Conservation (phyloP, 2,113 vertebrate species). For the Dicrurus megarhynchus region DNA sequence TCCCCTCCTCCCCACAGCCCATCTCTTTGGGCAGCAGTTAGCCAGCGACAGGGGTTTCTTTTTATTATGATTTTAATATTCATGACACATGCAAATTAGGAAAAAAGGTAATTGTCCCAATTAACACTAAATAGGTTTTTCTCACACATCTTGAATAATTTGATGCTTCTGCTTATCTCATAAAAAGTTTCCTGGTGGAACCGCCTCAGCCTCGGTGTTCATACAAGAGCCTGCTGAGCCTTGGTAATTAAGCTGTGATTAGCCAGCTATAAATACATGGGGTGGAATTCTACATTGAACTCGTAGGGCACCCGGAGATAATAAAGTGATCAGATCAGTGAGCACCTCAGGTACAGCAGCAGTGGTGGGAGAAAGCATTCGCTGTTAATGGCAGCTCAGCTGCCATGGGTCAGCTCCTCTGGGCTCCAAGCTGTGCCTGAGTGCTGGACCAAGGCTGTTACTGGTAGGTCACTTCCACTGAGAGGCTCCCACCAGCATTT, state of each 20-base stretch:
- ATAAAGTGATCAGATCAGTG: background rate
- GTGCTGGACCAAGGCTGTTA: accelerated
- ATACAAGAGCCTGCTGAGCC: slow-evolving; percentile 65
- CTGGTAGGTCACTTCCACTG: accelerated
- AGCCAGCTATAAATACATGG: slow-evolving; percentile 66
- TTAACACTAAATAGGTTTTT: slow-evolving; percentile 62
- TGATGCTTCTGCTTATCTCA: slow-evolving; percentile 71
- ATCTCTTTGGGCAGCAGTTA: background rate
- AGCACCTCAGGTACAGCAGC: background rate
- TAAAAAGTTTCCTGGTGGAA: slow-evolving; percentile 75
- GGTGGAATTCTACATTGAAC: slow-evolving; percentile 30
- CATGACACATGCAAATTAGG: slow-evolving; percentile 24
- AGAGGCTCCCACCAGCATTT: background rate
- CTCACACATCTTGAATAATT: slow-evolving; percentile 70
- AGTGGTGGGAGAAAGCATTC: background rate
- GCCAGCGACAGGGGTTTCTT: background rate
- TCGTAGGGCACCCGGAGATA: background rate
- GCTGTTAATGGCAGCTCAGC: background rate
- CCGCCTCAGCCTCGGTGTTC: slow-evolving; percentile 52
- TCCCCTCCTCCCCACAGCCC: background rate
- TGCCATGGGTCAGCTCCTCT: background rate
- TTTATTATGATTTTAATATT: slow-evolving; percentile 33
- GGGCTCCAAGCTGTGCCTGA: accelerated
- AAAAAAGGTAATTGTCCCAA: slow-evolving; percentile 43
- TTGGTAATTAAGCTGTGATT: slow-evolving; percentile 79